Evolutionary conservation across 2,888 invertebrate genomes (phyloP).

Genomic region (Trypoxylon attenuatum): DNA sequence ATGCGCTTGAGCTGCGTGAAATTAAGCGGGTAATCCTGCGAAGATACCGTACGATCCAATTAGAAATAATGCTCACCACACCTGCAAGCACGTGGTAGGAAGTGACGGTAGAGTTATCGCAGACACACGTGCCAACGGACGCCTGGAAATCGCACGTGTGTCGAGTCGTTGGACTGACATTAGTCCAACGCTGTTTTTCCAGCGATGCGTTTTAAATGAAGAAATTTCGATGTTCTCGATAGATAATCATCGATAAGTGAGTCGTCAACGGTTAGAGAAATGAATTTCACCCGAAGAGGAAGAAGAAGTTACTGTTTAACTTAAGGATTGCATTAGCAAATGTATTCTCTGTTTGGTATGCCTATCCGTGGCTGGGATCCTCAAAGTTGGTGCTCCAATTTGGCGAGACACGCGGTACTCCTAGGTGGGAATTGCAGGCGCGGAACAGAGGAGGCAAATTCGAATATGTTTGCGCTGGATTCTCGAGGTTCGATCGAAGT

Average conservation of each 20-base stretch:
- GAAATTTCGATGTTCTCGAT: not conserved
- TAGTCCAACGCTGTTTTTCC: slow-evolving; percentile 12
- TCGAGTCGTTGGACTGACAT: slow-evolving; percentile 41
- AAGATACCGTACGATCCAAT: too few species aligned
- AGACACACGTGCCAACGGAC: slow-evolving; percentile 48
- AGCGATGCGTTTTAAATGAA: not conserved
- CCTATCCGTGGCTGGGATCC: too few species aligned
- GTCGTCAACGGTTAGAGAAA: too few species aligned
- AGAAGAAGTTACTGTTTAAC: too few species aligned
- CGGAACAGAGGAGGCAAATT: slow-evolving; percentile 57
- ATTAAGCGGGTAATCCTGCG: too few species aligned
- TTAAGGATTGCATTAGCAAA: too few species aligned
- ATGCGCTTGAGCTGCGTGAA: too few species aligned
- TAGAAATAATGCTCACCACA: slow-evolving; percentile 42
- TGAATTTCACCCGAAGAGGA: too few species aligned
- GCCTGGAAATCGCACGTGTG: slow-evolving; percentile 68
- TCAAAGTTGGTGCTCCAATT: too few species aligned
- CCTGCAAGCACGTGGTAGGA: slow-evolving; percentile 71
- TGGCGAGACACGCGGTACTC: too few species aligned
- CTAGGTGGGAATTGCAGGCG: slow-evolving; percentile 41
- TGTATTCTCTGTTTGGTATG: too few species aligned
- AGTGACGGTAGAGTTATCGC: slow-evolving; percentile 58
- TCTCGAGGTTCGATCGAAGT: slow-evolving; percentile 71
- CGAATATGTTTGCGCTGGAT: slow-evolving; percentile 69
- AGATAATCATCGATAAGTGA: slow-evolving; percentile 10